Evolutionary conservation across 1,140 invertebrate genomes (phyloP).

Genomic region (Drosophila aff.): DNA sequence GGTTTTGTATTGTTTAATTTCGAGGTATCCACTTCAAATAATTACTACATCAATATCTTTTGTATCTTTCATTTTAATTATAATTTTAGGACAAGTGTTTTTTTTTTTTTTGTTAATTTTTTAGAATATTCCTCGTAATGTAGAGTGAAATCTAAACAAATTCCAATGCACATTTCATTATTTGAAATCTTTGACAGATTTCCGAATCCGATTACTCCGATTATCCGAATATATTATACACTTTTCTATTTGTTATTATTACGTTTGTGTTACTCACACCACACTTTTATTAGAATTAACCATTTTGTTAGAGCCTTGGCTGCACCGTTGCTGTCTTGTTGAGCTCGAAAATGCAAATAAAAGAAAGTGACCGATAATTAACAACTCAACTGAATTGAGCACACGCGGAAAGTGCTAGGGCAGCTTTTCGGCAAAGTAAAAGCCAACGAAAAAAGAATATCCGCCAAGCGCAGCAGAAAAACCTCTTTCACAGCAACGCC

Average conservation of each 20-base stretch:
- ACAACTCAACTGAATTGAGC: slow-evolving; percentile 45
- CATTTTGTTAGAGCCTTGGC: slow-evolving; percentile 21
- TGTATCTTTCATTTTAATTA: neutral
- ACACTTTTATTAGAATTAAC: neutral
- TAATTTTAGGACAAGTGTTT: too few species aligned
- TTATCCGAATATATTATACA: neutral
- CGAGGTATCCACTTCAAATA: neutral
- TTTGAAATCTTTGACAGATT: too few species aligned
- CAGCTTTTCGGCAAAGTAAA: slow-evolving; percentile 30
- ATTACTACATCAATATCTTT: neutral
- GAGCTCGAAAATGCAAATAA: slow-evolving; percentile 55
- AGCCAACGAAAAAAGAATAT: slow-evolving; percentile 25
- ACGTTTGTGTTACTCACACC: neutral
- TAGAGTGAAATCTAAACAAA: neutral
- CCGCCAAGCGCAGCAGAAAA: slow-evolving; percentile 55
- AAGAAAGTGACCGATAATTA: slow-evolving; percentile 53
- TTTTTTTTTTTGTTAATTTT: too few species aligned
- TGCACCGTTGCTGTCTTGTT: neutral
- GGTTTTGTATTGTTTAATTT: neutral
- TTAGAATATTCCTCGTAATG: neutral
- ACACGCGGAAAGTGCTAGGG: slow-evolving; percentile 52
- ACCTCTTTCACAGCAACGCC: slow-evolving; percentile 26
- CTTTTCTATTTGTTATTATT: too few species aligned
- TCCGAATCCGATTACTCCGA: too few species aligned
- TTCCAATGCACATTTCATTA: neutral